Percentiles rank a stretch among this genome's conserved stretches.
phyloP scores from a whole-genome alignment of 2,888 invertebrate species.

The Elysia crispata region DNA sequence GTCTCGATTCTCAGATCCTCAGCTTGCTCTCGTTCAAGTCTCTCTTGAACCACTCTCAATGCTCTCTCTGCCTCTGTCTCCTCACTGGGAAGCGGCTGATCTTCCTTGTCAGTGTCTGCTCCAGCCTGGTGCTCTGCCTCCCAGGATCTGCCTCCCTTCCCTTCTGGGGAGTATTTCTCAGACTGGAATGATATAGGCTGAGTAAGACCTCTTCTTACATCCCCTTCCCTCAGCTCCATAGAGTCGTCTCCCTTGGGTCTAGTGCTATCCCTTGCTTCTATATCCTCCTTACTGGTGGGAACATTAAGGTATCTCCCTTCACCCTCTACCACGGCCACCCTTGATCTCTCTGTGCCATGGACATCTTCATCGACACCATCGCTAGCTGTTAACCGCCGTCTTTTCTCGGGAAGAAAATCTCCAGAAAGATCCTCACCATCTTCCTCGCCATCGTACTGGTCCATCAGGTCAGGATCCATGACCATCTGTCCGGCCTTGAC shows the following conservation, averaged over 20 bases:
- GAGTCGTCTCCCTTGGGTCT: not conserved
- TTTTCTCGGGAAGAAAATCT: not conserved
- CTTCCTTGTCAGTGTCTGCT: not conserved
- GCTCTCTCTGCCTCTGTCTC: conserved; percentile 45
- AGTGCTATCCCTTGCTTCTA: conserved; percentile 5
- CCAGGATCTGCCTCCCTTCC: conserved; percentile 20
- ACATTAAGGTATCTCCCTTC: not conserved
- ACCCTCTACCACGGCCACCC: not conserved
- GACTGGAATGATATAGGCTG: not conserved
- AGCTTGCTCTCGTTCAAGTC: conserved; percentile 43
- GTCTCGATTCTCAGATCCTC: conserved; percentile 37
- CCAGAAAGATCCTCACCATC: conserved; percentile 22
- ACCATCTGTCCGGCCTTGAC: conserved; percentile 52
- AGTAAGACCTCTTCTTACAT: not conserved
- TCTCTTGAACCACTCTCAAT: conserved; percentile 44
- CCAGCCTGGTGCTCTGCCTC: conserved; percentile 14
- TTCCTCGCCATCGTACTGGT: conserved; percentile 40
- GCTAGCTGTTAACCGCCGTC: not conserved
- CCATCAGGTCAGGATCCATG: conserved; percentile 45
- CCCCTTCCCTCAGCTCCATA: conserved; percentile 3
- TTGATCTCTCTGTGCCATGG: not conserved
- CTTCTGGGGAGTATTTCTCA: conserved; percentile 15
- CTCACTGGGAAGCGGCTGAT: no score
- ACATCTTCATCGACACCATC: not conserved
- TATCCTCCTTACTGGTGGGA: conserved; percentile 11